Percentiles rank a stretch among this genome's conserved stretches.
Evolutionary conservation across 2,113 vertebrate genomes (phyloP).

Genomic region (Erythrocebus patas): DNA sequence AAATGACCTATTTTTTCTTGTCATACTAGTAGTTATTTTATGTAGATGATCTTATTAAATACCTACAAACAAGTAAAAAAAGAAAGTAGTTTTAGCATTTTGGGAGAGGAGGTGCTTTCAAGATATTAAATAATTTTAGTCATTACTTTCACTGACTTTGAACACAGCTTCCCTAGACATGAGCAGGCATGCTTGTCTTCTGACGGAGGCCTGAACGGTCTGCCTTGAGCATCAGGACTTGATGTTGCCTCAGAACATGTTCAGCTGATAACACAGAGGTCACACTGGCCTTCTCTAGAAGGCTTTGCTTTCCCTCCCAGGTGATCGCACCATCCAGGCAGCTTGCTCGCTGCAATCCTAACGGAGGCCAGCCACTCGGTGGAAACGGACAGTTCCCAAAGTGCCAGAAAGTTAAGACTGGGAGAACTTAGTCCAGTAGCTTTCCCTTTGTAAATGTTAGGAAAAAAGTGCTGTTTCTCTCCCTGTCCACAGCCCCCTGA

Average conservation of each 20-base stretch:
- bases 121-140: not conserved
- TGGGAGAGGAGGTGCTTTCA: not conserved
- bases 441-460: not conserved
- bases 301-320: fast-evolving
- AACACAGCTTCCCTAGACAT: not conserved
- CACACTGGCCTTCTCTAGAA: not conserved
- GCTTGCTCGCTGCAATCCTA: fast-evolving
- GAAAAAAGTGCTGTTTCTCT: not conserved
- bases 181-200: not conserved
- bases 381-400: not conserved
- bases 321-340: fast-evolving
- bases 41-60: not conserved
- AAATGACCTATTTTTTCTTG: conserved; percentile 60
- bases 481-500: not conserved
- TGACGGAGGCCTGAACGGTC: fast-evolving
- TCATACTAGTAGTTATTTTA: not conserved
- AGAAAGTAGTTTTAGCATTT: not conserved
- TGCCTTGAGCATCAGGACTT: not conserved
- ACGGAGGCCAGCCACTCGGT: fast-evolving
- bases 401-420: too few relatives aligned
- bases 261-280: fast-evolving
- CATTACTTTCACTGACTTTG: not conserved
- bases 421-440: not conserved
- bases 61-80: not conserved
- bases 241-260: not conserved